phyloP scores from a whole-genome alignment of 2,888 invertebrate species.

The Cryptosula pallasiana region DNA sequence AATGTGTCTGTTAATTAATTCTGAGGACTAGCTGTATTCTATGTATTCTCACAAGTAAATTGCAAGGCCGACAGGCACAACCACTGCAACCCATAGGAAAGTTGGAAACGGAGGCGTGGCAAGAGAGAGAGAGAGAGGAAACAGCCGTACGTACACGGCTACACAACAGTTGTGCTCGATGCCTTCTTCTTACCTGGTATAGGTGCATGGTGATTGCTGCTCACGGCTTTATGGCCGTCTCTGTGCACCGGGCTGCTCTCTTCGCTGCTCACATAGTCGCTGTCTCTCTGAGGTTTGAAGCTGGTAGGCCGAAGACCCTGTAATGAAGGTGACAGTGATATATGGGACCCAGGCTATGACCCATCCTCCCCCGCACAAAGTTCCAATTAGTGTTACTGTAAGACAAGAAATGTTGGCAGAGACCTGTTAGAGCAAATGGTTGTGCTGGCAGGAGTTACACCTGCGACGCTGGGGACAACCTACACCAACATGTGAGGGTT shows the following conservation, averaged over 20 bases:
- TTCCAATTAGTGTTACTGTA: no score
- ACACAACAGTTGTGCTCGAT: not conserved
- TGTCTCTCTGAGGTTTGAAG: conserved; percentile 19
- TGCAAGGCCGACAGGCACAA: not conserved
- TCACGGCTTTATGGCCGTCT: not conserved
- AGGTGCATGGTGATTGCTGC: not conserved
- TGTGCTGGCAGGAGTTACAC: no score
- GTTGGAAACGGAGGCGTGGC: not conserved
- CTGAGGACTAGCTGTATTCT: no score
- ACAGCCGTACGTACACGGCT: no score
- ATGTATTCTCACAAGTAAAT: not conserved
- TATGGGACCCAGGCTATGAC: no score
- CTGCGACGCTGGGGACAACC: no score
- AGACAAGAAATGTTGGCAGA: no score
- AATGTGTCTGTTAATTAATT: no score
- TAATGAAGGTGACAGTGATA: no score
- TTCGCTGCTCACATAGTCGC: conserved; percentile 19
- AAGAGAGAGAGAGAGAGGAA: not conserved
- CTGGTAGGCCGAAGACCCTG: conserved; percentile 2
- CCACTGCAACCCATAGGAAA: not conserved
- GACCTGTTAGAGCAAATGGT: no score
- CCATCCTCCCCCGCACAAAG: no score
- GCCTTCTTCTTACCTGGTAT: conserved; percentile 14
- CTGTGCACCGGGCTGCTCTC: not conserved
- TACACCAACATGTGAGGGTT: no score